Percentiles rank a stretch among this genome's conserved stretches.
These are phyloP conservation scores for Mormyrops attenuatus DNA, from an alignment of 2,797 vertebrate genomes.

Conservation along the genomic window DNA sequence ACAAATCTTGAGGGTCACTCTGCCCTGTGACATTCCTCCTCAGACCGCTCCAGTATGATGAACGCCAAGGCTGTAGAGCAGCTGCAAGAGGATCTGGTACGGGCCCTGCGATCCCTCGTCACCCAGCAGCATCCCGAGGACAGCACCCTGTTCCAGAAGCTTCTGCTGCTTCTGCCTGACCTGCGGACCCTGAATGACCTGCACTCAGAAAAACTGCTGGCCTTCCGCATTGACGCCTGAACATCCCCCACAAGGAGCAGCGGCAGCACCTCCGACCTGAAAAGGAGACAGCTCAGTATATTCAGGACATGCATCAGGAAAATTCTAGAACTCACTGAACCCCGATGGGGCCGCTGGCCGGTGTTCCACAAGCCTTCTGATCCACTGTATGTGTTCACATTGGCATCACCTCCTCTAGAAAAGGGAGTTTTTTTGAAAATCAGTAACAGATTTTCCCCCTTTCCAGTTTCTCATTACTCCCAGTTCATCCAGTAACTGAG, in stretches of 20 bases:
- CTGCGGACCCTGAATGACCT: constrained; percentile 70
- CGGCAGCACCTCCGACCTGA: background rate
- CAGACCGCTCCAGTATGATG: constrained; percentile 62
- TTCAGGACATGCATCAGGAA: background rate
- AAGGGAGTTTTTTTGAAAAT: background rate
- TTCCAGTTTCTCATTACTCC: constrained; percentile 42
- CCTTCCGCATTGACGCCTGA: constrained; percentile 69
- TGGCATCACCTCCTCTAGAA: background rate
- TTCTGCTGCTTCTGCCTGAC: constrained; percentile 68
- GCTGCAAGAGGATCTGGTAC: constrained; percentile 67
- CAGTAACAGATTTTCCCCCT: background rate
- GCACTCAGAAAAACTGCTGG: constrained; percentile 72
- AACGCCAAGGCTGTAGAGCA: constrained; percentile 63
- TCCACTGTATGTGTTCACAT: background rate
- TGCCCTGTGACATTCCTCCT: background rate
- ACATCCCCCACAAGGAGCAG: background rate
- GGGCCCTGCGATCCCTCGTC: constrained; percentile 60
- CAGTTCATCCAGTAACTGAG: constrained; percentile 29
- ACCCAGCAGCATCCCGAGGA: constrained; percentile 58
- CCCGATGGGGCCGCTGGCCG: background rate
- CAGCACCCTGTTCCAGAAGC: constrained; percentile 59
- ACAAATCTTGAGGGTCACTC: background rate
- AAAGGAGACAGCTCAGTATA: background rate
- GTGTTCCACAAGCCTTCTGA: background rate
- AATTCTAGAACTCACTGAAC: background rate